phyloP scores from a whole-genome alignment of 2,113 vertebrate species.

The Mirounga angustirostris region DNA sequence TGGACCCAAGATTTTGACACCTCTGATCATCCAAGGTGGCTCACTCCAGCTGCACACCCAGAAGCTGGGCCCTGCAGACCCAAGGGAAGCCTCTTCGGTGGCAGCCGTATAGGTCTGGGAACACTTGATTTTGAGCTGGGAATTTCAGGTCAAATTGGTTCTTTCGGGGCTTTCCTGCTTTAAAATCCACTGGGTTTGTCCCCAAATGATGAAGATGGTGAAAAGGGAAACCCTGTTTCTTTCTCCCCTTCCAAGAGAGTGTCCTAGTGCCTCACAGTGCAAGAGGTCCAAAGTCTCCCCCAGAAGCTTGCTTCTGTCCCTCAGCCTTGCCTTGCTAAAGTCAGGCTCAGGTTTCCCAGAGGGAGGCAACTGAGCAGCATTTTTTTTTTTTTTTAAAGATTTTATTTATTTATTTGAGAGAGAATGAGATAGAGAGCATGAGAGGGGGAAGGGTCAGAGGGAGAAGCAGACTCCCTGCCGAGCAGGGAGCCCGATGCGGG shows the following conservation, averaged over 20 bases:
- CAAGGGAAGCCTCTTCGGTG: not conserved
- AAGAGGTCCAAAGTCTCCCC: not conserved
- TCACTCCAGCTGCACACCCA: not conserved
- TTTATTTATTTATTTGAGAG: too few species aligned
- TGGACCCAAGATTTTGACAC: too few species aligned
- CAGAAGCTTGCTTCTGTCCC: not conserved
- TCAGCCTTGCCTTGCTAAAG: not conserved
- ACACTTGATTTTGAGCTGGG: not conserved
- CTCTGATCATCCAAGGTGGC: too few species aligned
- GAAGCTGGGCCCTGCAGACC: not conserved
- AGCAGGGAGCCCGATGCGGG: too few species aligned
- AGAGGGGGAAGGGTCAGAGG: too few species aligned
- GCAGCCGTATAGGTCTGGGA: not conserved
- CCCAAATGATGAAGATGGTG: not conserved
- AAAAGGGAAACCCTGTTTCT: not conserved
- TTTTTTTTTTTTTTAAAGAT: too few species aligned
- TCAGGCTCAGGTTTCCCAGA: not conserved
- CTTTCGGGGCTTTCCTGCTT: not conserved
- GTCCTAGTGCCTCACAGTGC: fast-evolving
- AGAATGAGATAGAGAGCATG: too few species aligned
- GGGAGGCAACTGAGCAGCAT: not conserved
- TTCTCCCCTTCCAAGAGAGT: not conserved
- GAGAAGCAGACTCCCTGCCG: too few species aligned
- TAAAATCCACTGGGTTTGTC: not conserved
- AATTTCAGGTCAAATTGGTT: not conserved